Conservation (phyloP, 2,113 vertebrate genomes). For the Embiotoca jacksoni region DNA sequence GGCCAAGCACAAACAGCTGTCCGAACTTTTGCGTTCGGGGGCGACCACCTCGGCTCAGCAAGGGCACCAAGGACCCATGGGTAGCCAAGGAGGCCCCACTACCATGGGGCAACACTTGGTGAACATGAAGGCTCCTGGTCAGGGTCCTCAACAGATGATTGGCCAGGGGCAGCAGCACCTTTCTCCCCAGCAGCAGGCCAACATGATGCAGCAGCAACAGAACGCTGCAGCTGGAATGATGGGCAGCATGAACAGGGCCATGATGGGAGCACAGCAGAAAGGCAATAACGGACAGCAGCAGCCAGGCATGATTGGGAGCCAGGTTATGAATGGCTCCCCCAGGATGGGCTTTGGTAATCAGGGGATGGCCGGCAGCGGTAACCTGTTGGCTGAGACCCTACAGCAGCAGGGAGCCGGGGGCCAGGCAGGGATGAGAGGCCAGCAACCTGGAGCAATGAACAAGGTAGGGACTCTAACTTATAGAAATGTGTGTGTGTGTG, state of each 20-base stretch:
- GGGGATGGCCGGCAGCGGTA: slow-evolving; percentile 89
- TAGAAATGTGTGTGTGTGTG: not conserved
- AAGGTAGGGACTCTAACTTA: slow-evolving; percentile 80
- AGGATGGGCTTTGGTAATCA: slow-evolving; percentile 93
- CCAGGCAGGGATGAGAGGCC: slow-evolving; percentile 90
- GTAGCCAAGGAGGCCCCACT: slow-evolving; percentile 74
- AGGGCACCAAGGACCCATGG: slow-evolving; percentile 86
- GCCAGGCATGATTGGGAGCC: slow-evolving; percentile 84
- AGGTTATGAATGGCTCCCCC: slow-evolving; percentile 97
- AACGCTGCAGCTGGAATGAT: slow-evolving; percentile 81
- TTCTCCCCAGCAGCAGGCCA: slow-evolving; percentile 84
- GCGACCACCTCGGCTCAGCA: slow-evolving; percentile 77
- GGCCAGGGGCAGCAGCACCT: slow-evolving; percentile 83
- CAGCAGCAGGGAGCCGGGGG: slow-evolving; percentile 88
- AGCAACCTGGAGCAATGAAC: slow-evolving; percentile 92
- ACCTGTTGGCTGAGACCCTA: slow-evolving; percentile 93
- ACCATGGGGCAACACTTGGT: slow-evolving; percentile 82
- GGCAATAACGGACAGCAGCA: slow-evolving; percentile 84
- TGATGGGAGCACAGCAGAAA: slow-evolving; percentile 85
- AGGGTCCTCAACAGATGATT: slow-evolving; percentile 81
- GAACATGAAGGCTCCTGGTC: slow-evolving; percentile 81
- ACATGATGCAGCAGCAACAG: slow-evolving; percentile 91
- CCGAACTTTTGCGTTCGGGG: slow-evolving; percentile 94
- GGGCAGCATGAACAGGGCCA: slow-evolving; percentile 81
- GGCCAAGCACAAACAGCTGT: slow-evolving; percentile 98